A percentile compares a stretch with the other conserved stretches of the same genome.
Evolutionary conservation across 2,797 vertebrate genomes (phyloP).

Genomic region (Catharus ustulatus): DNA sequence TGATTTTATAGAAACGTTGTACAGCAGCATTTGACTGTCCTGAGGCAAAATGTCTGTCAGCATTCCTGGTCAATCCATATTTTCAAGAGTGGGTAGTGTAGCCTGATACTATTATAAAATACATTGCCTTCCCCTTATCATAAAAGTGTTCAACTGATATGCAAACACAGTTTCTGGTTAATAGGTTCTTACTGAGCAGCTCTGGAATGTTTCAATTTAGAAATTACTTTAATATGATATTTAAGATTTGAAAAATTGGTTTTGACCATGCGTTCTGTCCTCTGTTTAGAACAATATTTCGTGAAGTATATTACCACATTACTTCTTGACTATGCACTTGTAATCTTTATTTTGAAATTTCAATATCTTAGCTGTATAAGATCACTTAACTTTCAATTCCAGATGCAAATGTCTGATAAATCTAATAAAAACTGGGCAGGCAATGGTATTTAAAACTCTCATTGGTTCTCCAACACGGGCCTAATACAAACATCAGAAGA

Average conservation of each 20-base stretch:
- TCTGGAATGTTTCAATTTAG: constrained; percentile 6
- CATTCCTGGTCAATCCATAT: background rate
- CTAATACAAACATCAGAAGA: background rate
- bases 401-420: constrained; percentile 54
- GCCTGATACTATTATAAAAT: background rate
- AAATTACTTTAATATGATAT: constrained; percentile 14
- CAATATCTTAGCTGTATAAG: constrained; percentile 26
- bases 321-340: constrained; percentile 8
- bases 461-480: constrained; percentile 4
- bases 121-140: background rate
- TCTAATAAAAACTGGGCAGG: constrained; percentile 58
- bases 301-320: background rate
- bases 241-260: constrained; percentile 50
- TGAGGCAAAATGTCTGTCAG: background rate
- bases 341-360: constrained; percentile 55
- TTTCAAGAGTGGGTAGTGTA: background rate
- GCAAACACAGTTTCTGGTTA: background rate
- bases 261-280: background rate
- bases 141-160: background rate
- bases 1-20: background rate
- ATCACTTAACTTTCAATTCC: constrained; percentile 15
- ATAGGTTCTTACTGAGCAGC: background rate
- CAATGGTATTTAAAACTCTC: constrained; percentile 58
- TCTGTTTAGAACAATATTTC: constrained; percentile 26
- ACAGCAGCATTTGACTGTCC: background rate